Conservation (phyloP, 2,888 invertebrate species). For the Limnephilus auricula region DNA sequence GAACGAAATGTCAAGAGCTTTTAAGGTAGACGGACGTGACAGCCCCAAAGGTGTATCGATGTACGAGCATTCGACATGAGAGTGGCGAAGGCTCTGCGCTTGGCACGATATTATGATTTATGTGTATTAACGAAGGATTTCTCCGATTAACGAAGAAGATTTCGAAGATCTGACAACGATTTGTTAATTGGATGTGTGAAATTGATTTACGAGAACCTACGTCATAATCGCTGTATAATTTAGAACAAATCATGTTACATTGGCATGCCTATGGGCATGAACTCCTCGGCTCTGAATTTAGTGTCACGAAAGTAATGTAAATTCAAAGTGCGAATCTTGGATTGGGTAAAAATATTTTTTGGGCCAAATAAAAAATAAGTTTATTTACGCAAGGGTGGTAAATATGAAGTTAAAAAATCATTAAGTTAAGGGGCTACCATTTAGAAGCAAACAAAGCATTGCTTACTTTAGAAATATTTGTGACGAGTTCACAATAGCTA, state of each 20-base stretch:
- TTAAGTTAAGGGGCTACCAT: too few relatives aligned
- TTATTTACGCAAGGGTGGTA: background rate
- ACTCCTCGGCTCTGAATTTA: background rate
- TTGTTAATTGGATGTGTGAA: background rate
- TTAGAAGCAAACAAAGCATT: background rate
- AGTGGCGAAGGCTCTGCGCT: background rate
- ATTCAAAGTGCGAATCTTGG: background rate
- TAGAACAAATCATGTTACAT: background rate
- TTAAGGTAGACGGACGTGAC: background rate
- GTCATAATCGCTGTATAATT: background rate
- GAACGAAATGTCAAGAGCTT: conserved; percentile 2
- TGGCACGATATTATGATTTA: background rate
- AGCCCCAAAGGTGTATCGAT: conserved; percentile 1
- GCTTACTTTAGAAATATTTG: background rate
- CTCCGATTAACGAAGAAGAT: background rate
- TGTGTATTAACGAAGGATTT: background rate
- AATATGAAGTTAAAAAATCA: too few relatives aligned
- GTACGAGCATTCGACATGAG: background rate
- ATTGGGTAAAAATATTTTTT: background rate
- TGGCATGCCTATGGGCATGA: background rate
- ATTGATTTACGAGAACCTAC: background rate
- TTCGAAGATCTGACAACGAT: background rate
- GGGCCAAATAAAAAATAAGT: too few relatives aligned
- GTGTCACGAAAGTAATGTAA: background rate
- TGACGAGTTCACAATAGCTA: background rate